Conservation (phyloP, 2,797 vertebrate species). For the Gobionotothen gibberifrons region DNA sequence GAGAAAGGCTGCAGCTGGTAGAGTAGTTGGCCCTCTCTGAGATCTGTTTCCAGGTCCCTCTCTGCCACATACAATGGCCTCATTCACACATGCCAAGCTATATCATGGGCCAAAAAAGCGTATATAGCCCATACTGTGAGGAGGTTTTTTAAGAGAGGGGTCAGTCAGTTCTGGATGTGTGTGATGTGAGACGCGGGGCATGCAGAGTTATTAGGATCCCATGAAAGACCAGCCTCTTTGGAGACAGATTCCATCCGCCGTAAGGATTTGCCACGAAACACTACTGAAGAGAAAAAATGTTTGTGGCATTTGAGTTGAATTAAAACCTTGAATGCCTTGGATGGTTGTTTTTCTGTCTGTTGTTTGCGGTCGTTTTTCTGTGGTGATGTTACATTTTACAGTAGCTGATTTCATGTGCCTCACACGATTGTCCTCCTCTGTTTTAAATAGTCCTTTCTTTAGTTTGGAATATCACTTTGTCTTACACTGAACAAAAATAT, state of each 20-base stretch:
- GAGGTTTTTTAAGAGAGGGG: conserved; percentile 21
- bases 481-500: too few relatives aligned
- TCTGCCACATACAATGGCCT: conserved; percentile 71
- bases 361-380: background rate
- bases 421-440: background rate
- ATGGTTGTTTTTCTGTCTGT: background rate
- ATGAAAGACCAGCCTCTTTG: conserved; percentile 30
- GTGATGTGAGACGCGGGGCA: conserved; percentile 19
- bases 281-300: background rate
- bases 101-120: conserved; percentile 36
- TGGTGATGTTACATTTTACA: background rate
- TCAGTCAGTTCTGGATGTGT: conserved; percentile 42
- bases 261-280: background rate
- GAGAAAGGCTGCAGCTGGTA: conserved; percentile 57
- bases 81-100: conserved; percentile 66
- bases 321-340: background rate
- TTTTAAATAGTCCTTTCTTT: background rate
- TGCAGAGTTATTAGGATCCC: conserved; percentile 9
- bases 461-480: background rate
- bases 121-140: conserved; percentile 44
- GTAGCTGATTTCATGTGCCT: background rate
- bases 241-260: conserved; percentile 4
- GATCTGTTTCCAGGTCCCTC: conserved; percentile 62
- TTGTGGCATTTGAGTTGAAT: background rate
- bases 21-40: conserved; percentile 27